phyloP scores from a whole-genome alignment of 2,113 vertebrate species.

The Chaenocephalus aceratus region DNA sequence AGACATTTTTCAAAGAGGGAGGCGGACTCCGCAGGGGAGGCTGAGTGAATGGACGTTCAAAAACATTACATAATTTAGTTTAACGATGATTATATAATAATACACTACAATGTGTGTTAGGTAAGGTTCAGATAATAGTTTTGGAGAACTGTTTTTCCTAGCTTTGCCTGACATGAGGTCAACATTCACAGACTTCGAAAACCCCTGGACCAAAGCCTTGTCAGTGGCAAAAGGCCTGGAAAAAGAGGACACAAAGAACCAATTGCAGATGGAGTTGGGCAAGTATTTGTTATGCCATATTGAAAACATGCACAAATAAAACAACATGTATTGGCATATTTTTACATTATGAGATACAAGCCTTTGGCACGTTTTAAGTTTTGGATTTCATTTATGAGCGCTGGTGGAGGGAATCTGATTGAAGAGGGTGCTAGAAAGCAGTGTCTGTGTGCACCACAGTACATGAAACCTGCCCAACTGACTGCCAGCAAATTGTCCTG shows the following conservation, averaged over 20 bases:
- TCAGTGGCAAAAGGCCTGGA: conserved; percentile 13
- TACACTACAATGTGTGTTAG: no score
- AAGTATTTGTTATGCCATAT: conserved; percentile 2
- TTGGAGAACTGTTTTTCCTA: no score
- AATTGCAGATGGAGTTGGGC: not conserved
- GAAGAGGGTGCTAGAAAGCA: not conserved
- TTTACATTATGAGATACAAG: not conserved
- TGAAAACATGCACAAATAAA: conserved; percentile 14
- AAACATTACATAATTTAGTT: no score
- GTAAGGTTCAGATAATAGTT: no score
- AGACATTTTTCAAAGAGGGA: no score
- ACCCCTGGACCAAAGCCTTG: not conserved
- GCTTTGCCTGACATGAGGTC: no score
- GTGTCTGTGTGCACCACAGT: not conserved
- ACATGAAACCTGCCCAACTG: conserved; percentile 6
- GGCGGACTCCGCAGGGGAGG: no score
- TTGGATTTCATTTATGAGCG: conserved; percentile 5
- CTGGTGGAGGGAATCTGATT: not conserved
- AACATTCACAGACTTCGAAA: no score
- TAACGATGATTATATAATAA: no score
- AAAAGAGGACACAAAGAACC: not conserved
- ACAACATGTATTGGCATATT: not conserved
- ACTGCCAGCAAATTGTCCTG: conserved; percentile 17
- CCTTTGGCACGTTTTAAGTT: not conserved
- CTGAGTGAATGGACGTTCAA: no score